Evolutionary conservation across 2,888 invertebrate species (phyloP), one percentile per base, ranked within the genome.

Genomic region (Argyra leucocephala): DNA sequence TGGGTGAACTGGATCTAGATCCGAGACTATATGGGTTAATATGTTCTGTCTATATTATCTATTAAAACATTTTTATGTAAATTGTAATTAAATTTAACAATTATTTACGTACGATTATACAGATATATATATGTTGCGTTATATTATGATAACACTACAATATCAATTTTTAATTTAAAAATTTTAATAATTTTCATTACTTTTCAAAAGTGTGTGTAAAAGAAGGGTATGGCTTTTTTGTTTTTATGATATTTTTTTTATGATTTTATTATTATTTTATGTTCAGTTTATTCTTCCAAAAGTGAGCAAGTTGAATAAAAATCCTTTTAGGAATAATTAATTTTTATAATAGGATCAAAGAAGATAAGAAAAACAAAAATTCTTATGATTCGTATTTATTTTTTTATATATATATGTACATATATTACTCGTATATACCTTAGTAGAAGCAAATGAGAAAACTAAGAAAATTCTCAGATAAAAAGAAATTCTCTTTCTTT

Each of bases 311-410:
- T 48, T 48, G 48, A 48, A 48, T 48, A 18, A 48, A 48, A 48
- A 48, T 48, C 48, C 48, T 48, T 48, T 48, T 48, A 48, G 48
- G 48, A 48, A 48, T 48, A 48, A 48, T 48, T 48, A 48, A 48
- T 48, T 48, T 48, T 48, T n/a, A 48, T 48, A 48, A 48, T 48
- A 48, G 48, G 48, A 48, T 48, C 48, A 48, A 37, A 12, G 9
- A 9, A 48, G 18, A 48, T 48, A 18, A 18, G 2, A 48, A 15
- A 48, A 48, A 48, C 9, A 48, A 18, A 37, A 37, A 37, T 37
- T 6, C 7, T 6, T 26, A 31, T 6, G 12, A 31, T n/a, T n/a
- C n/a, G n/a, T n/a, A n/a, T n/a, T n/a, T n/a, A n/a, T n/a, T n/a
- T n/a, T n/a, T n/a, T n/a, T n/a, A n/a, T n/a, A n/a, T n/a, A n/a